Percentiles rank a stretch among this genome's conserved stretches.
Conservation (phyloP, 2,888 invertebrate genomes). For the Adelognathus sp. region DNA sequence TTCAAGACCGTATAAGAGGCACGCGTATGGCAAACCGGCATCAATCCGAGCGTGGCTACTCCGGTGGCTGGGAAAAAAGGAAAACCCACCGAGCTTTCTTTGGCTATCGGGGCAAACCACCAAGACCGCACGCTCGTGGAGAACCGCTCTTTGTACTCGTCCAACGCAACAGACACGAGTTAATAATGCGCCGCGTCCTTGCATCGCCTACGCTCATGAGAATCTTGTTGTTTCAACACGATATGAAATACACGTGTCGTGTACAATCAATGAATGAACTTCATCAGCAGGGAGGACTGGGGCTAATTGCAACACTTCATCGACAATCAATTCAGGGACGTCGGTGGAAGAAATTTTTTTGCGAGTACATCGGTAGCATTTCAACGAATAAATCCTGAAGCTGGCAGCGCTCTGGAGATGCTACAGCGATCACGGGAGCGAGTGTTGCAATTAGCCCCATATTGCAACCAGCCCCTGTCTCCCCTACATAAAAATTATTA, state of each 20-base stretch:
- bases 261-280: constrained; percentile 21
- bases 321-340: too few relatives aligned
- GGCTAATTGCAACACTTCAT: too few relatives aligned
- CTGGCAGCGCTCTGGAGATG: too few relatives aligned
- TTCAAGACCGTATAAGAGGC: constrained; percentile 3
- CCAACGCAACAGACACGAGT: constrained; percentile 34
- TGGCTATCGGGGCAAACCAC: constrained; percentile 21
- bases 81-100: constrained; percentile 29
- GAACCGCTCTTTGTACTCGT: constrained; percentile 42
- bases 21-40: constrained; percentile 12
- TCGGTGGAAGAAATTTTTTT: too few relatives aligned
- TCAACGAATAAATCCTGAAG: too few relatives aligned
- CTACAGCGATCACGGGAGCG: too few relatives aligned
- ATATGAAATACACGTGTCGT: constrained; percentile 6
- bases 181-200: constrained; percentile 47
- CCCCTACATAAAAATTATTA: too few relatives aligned
- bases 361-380: too few relatives aligned
- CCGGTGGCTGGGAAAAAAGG: constrained; percentile 21
- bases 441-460: too few relatives aligned
- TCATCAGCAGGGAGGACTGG: not conserved
- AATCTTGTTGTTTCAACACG: constrained; percentile 3
- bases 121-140: constrained; percentile 43
- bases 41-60: constrained; percentile 21
- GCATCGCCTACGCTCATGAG: constrained; percentile 29
- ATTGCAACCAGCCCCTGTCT: too few relatives aligned